phyloP scores from a whole-genome alignment of 2,888 invertebrate species.

The Alitta virens region DNA sequence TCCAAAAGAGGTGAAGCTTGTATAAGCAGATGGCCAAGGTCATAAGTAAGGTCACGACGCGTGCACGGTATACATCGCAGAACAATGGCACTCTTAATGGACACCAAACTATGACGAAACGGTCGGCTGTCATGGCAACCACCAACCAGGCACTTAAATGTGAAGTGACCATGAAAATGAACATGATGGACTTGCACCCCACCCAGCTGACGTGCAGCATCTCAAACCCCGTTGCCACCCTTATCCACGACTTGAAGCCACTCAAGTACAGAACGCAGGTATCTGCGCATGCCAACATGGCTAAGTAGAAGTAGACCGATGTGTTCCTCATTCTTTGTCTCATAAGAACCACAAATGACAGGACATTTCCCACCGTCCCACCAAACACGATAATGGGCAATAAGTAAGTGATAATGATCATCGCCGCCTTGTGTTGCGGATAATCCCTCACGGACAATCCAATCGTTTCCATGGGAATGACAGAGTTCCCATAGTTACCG shows the following conservation, averaged over 20 bases:
- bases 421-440: constrained; percentile 9
- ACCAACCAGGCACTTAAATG: constrained; percentile 26
- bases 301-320: constrained; percentile 48
- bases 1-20: constrained; percentile 22
- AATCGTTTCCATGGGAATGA: no score
- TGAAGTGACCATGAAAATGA: constrained; percentile 39
- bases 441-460: background rate
- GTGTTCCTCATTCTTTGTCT: constrained; percentile 43
- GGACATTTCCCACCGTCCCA: constrained; percentile 43
- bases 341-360: constrained; percentile 42
- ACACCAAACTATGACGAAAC: constrained; percentile 26
- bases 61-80: constrained; percentile 18
- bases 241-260: constrained; percentile 49
- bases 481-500: no score
- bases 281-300: constrained; percentile 45
- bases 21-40: constrained; percentile 1
- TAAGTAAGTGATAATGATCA: constrained; percentile 22
- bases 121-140: constrained; percentile 25
- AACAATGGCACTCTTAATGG: constrained; percentile 21
- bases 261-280: constrained; percentile 45
- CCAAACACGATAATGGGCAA: constrained; percentile 40
- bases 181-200: constrained; percentile 43
- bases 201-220: constrained; percentile 41
- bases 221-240: constrained; percentile 40
- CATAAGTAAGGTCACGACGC: constrained; percentile 5